Percentiles rank a stretch among this genome's conserved stretches.
These are phyloP conservation scores for Hiodon alosoides DNA, from an alignment of 2,113 vertebrate species.

Conservation along the genomic window DNA sequence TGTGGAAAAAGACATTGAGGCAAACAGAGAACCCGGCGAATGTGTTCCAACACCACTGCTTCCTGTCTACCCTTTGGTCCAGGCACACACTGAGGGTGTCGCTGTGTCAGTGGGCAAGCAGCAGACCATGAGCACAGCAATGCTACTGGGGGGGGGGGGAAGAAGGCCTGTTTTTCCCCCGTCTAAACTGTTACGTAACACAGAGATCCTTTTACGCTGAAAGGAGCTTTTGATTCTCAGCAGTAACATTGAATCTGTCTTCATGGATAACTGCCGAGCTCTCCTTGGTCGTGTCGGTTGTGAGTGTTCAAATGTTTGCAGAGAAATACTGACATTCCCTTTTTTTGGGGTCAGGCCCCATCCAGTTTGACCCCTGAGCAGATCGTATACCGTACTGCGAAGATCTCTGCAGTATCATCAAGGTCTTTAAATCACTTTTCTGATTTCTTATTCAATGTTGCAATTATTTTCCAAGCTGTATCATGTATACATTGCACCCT, in stretches of 20 bases:
- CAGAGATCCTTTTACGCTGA: slow-evolving; percentile 10
- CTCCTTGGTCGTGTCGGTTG: neutral
- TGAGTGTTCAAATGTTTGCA: neutral
- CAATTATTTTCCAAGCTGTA: too few species aligned
- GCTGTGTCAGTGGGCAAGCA: slow-evolving; percentile 8
- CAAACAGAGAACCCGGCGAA: too few species aligned
- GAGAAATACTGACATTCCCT: neutral
- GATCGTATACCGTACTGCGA: neutral
- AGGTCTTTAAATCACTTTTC: too few species aligned
- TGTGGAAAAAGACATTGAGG: too few species aligned
- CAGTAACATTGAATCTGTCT: neutral
- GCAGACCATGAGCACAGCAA: neutral
- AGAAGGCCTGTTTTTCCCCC: neutral
- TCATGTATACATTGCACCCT: neutral
- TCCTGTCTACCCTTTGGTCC: neutral
- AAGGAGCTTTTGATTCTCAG: slow-evolving; percentile 10
- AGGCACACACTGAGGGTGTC: neutral
- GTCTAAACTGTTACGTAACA: slow-evolving; percentile 10
- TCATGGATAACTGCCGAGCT: neutral
- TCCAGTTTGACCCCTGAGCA: neutral
- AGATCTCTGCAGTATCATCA: too few species aligned
- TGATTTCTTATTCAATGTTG: too few species aligned
- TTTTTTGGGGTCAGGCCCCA: neutral
- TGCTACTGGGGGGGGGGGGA: slow-evolving; percentile 1
- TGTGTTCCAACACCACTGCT: too few species aligned